These are phyloP conservation scores for Cavia aperea DNA, from an alignment of 2,113 vertebrate species.

Conservation along the genomic window DNA sequence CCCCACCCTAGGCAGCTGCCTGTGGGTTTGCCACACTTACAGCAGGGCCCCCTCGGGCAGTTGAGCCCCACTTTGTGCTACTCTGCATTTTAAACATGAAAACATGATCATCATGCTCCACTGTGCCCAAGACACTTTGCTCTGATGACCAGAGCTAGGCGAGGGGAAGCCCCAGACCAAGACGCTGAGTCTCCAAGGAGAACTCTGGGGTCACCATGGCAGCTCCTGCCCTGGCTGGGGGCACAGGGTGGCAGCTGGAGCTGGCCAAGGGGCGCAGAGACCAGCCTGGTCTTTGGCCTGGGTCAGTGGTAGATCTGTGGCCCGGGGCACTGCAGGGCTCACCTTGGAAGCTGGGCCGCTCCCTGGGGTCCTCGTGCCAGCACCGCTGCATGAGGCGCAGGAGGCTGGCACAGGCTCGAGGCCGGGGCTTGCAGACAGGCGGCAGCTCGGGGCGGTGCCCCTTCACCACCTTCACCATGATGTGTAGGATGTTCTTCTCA, in stretches of 20 bases:
- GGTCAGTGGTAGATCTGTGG: not conserved
- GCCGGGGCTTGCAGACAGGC: constrained; percentile 84
- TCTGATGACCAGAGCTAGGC: not conserved
- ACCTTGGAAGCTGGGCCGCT: constrained; percentile 94
- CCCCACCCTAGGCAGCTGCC: not conserved
- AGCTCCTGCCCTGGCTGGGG: not conserved
- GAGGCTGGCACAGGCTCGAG: constrained; percentile 83
- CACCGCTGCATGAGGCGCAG: constrained; percentile 91
- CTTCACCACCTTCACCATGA: constrained; percentile 98
- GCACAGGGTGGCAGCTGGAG: rapidly evolving
- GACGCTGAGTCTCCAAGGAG: not conserved
- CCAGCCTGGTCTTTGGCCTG: rapidly evolving
- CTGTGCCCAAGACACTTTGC: not conserved
- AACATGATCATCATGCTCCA: not conserved
- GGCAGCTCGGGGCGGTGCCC: constrained; percentile 91
- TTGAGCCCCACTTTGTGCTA: not conserved
- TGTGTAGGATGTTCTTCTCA: constrained; percentile 96
- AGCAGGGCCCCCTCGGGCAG: not conserved
- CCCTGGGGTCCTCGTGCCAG: constrained; percentile 86
- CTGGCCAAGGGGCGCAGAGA: too few relatives aligned
- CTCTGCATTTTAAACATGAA: not conserved
- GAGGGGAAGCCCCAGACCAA: not conserved
- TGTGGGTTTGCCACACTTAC: too few relatives aligned
- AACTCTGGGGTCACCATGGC: not conserved
- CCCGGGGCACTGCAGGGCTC: constrained; percentile 22